Evolutionary conservation across 2,113 vertebrate genomes (phyloP).

Genomic region (Tachysurus vachellii): DNA sequence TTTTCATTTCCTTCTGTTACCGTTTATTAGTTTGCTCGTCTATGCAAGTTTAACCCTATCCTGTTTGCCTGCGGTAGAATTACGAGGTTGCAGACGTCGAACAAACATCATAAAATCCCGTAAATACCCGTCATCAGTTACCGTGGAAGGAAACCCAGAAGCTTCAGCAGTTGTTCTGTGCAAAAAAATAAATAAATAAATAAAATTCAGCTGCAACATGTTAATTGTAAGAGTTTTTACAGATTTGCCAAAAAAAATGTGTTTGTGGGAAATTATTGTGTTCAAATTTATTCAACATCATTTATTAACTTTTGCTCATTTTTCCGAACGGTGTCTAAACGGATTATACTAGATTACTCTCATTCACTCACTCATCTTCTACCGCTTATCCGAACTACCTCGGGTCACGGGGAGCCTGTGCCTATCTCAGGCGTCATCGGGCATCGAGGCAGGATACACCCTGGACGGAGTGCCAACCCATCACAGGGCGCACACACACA

Average conservation of each 20-base stretch:
- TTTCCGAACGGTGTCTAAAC: background rate
- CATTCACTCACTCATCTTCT: too few species aligned
- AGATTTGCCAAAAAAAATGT: background rate
- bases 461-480: too few species aligned
- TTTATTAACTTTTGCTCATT: background rate
- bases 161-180: background rate
- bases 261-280: background rate
- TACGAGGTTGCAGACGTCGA: background rate
- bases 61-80: background rate
- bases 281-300: background rate
- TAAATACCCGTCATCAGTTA: background rate
- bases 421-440: too few species aligned
- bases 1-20: background rate
- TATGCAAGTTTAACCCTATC: background rate
- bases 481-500: too few species aligned
- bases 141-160: background rate
- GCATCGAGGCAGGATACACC: too few species aligned
- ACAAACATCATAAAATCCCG: background rate
- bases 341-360: too few species aligned
- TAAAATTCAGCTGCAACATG: background rate
- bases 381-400: too few species aligned
- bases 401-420: too few species aligned
- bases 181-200: background rate
- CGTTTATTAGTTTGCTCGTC: background rate
- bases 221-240: background rate